These are phyloP conservation scores for Cyphomyrus plagiostoma DNA, from an alignment of 2,113 vertebrate species.

Conservation along the genomic window DNA sequence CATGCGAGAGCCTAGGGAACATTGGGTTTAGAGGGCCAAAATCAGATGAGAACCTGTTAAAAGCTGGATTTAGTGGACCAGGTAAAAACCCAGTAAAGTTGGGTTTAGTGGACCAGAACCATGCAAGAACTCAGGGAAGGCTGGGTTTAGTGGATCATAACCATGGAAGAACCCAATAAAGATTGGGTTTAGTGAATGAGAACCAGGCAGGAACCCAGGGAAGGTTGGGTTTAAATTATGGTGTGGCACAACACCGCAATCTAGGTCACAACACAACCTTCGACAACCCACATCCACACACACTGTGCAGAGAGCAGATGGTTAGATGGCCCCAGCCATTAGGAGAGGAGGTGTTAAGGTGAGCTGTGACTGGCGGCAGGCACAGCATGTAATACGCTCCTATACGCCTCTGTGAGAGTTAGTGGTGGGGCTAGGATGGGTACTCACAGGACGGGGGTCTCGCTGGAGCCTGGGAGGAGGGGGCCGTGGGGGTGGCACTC, in stretches of 20 bases:
- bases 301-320: not conserved
- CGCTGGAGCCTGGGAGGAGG: conserved; percentile 74
- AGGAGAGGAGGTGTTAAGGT: not conserved
- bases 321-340: not conserved
- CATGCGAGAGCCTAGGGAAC: not conserved
- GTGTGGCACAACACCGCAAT: not conserved
- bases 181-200: not conserved
- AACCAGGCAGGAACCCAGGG: not conserved
- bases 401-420: not conserved
- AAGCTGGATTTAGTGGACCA: not conserved
- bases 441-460: conserved; percentile 74
- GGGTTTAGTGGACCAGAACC: not conserved
- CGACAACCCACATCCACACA: not conserved
- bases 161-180: not conserved
- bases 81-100: too few relatives aligned
- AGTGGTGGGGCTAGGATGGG: conserved; percentile 23
- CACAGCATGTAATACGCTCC: not conserved
- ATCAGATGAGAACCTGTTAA: too few relatives aligned
- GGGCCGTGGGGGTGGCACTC: conserved; percentile 63
- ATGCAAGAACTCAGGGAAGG: not conserved
- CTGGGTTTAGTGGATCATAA: not conserved
- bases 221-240: not conserved
- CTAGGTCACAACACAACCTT: not conserved
- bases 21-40: not conserved
- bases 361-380: not conserved